phyloP scores from a whole-genome alignment of 2,888 invertebrate genomes.

The Caenorhabditis japonica region DNA sequence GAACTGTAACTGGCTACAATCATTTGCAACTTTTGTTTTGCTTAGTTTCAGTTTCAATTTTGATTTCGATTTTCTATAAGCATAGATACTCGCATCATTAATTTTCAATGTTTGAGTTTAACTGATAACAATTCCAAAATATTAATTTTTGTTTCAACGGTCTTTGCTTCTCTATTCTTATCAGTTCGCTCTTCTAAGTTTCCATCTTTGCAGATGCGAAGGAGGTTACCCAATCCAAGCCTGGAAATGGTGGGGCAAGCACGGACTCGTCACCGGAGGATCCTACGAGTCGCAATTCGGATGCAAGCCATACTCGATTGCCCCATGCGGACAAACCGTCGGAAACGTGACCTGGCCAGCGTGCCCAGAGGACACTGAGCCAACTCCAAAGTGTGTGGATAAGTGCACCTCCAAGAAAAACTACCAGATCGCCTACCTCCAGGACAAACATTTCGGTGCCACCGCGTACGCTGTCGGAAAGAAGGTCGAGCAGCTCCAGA shows the following conservation, averaged over 20 bases:
- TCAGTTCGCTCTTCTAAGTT: too few species aligned
- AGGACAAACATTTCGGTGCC: constrained; percentile 44
- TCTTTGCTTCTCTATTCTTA: too few species aligned
- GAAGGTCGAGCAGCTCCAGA: constrained; percentile 84
- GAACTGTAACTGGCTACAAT: too few species aligned
- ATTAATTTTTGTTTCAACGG: too few species aligned
- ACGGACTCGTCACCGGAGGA: constrained; percentile 52
- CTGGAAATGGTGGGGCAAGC: constrained; percentile 37
- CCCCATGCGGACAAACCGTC: constrained; percentile 33
- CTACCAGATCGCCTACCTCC: constrained; percentile 10
- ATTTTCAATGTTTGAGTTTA: too few species aligned
- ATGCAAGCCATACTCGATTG: constrained; percentile 39
- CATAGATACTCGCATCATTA: too few species aligned
- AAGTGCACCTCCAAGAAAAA: constrained; percentile 22
- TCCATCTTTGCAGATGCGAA: constrained; percentile 29
- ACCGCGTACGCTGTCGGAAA: constrained; percentile 78
- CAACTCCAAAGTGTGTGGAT: constrained; percentile 46
- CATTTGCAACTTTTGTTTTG: too few species aligned
- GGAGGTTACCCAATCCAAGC: constrained; percentile 53
- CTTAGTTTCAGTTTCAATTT: too few species aligned
- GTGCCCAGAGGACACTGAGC: constrained; percentile 28
- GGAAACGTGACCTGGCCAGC: constrained; percentile 32
- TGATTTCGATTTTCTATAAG: too few species aligned
- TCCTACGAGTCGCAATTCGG: constrained; percentile 71
- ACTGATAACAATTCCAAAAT: too few species aligned